phyloP scores from a whole-genome alignment of 2,888 invertebrate species.

The Drosophila nigricruria region DNA sequence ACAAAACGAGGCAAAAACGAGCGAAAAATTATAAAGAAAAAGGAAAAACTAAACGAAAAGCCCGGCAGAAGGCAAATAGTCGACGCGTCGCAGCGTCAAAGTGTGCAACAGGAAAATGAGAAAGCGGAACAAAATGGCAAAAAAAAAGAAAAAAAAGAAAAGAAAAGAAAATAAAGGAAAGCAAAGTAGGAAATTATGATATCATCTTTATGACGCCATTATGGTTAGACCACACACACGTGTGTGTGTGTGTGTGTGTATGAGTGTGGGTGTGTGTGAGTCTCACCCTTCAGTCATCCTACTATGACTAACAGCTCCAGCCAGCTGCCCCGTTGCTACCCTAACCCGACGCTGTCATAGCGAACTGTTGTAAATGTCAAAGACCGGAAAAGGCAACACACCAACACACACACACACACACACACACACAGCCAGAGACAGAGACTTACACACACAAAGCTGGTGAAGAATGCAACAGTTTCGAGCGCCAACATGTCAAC shows the following conservation, averaged over 20 bases:
- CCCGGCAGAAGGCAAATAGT: conserved; percentile 52
- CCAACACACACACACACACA: conserved; percentile 24
- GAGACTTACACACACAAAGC: conserved; percentile 1
- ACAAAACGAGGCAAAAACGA: conserved; percentile 42
- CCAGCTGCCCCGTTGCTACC: conserved; percentile 10
- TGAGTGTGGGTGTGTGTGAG: conserved; percentile 17
- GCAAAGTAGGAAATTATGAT: conserved; percentile 77
- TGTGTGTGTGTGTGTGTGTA: conserved; percentile 20
- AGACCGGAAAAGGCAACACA: conserved; percentile 68
- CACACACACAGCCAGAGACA: background rate
- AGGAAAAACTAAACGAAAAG: conserved; percentile 23
- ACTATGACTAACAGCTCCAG: conserved; percentile 58
- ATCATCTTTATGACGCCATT: conserved; percentile 78
- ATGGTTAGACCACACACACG: conserved; percentile 51
- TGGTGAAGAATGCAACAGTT: conserved; percentile 72
- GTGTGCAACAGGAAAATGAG: conserved; percentile 52
- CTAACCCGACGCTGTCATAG: conserved; percentile 39
- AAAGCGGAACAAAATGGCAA: conserved; percentile 39
- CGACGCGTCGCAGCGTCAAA: conserved; percentile 36
- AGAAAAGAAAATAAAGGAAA: conserved; percentile 36
- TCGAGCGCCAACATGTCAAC: conserved; percentile 50
- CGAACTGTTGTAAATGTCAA: conserved; percentile 76
- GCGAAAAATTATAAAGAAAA: conserved; percentile 44
- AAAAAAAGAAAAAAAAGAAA: conserved; percentile 8
- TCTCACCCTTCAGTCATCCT: conserved; percentile 40